Evolutionary conservation across 2,797 vertebrate species (phyloP).

Genomic region (Distichodus sexfasciatus): DNA sequence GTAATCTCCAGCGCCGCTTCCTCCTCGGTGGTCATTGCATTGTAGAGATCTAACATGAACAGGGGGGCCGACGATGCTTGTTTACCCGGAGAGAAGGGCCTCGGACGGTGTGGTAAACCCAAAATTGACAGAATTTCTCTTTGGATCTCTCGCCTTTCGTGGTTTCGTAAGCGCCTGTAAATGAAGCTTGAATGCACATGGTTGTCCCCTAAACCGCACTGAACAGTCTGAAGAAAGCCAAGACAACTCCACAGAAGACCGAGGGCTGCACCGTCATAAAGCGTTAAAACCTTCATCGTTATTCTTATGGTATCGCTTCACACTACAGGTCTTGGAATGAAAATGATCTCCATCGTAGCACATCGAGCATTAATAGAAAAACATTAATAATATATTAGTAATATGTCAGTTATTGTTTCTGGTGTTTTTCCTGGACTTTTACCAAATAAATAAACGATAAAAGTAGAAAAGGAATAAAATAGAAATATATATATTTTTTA

Average conservation of each 20-base stretch:
- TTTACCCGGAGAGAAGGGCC: constrained; percentile 95
- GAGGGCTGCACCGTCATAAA: constrained; percentile 75
- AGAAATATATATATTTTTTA: no score
- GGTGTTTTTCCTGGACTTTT: no score
- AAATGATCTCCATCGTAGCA: constrained; percentile 34
- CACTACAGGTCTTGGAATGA: constrained; percentile 47
- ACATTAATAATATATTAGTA: no score
- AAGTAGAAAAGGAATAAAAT: no score
- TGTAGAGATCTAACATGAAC: constrained; percentile 99
- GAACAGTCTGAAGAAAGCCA: constrained; percentile 82
- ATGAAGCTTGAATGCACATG: constrained; percentile 99
- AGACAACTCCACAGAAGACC: constrained; percentile 89
- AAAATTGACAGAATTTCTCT: constrained; percentile 99
- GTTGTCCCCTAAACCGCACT: constrained; percentile 89
- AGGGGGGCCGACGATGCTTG: constrained; percentile 96
- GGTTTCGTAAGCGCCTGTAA: constrained; percentile 96
- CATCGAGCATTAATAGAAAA: constrained; percentile 22
- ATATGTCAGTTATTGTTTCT: no score
- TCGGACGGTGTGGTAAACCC: constrained; percentile 95
- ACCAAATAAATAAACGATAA: no score
- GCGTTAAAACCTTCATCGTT: constrained; percentile 66
- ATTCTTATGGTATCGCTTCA: constrained; percentile 47
- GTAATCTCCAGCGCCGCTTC: constrained; percentile 77
- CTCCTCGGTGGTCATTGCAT: constrained; percentile 95
- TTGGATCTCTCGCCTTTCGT: constrained; percentile 97